Conservation (phyloP, 2,797 vertebrate genomes). For the Cephalopachus bancanus region DNA sequence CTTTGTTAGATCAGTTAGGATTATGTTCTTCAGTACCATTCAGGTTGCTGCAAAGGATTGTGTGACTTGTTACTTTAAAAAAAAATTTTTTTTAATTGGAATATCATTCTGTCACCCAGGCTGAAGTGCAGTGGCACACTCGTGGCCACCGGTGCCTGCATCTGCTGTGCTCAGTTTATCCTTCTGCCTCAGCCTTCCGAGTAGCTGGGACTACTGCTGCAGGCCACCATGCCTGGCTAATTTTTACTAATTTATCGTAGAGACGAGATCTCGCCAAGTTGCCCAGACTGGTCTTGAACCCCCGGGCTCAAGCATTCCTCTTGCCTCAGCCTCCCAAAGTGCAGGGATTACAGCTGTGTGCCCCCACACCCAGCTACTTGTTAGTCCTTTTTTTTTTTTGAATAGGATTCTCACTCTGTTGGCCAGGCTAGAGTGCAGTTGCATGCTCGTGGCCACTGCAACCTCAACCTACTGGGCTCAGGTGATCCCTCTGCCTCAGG, state of each 20-base stretch:
- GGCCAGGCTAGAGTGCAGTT: neutral
- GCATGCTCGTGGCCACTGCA: neutral
- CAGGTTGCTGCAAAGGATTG: neutral
- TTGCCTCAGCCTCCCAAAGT: neutral
- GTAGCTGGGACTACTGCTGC: neutral
- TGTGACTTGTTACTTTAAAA: neutral
- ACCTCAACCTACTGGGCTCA: neutral
- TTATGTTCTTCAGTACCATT: too few relatives aligned
- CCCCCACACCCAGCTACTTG: fast-evolving
- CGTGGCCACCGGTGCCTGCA: fast-evolving
- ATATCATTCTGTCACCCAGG: neutral
- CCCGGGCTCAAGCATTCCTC: neutral
- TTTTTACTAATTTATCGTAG: neutral
- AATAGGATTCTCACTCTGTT: neutral
- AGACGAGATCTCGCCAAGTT: neutral
- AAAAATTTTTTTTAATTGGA: neutral
- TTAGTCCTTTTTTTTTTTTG: neutral
- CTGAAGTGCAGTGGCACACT: neutral
- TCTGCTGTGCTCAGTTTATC: fast-evolving
- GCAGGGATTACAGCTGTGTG: neutral
- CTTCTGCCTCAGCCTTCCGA: neutral
- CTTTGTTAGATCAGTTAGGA: too few relatives aligned
- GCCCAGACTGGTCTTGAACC: neutral
- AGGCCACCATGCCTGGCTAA: neutral
- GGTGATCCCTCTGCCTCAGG: neutral